Conservation (phyloP, 2,888 invertebrate genomes). For the Hedya salicella region DNA sequence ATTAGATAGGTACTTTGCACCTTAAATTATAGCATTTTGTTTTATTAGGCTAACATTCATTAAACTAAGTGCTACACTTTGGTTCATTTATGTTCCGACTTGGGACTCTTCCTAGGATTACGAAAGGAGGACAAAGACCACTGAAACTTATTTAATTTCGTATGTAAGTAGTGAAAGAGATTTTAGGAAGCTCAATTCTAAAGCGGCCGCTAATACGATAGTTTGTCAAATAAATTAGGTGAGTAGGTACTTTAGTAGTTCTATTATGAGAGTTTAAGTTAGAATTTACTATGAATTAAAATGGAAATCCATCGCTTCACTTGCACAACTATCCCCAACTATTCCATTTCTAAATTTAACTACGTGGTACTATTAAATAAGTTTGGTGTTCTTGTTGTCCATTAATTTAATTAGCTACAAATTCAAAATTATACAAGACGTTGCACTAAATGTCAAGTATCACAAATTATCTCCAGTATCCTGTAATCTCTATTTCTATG, state of each 20-base stretch:
- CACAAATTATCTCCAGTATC: conserved; percentile 83
- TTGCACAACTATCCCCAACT: conserved; percentile 51
- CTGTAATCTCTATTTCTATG: conserved; percentile 72
- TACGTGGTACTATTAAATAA: conserved; percentile 61
- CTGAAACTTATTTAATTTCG: conserved; percentile 14
- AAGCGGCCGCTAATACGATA: conserved; percentile 15
- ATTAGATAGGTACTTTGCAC: conserved; percentile 64
- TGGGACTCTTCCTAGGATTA: conserved; percentile 43
- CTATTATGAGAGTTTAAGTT: neutral
- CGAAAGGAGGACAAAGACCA: conserved; percentile 17
- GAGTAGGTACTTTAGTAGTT: neutral
- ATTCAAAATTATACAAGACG: conserved; percentile 77
- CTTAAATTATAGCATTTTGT: conserved; percentile 55
- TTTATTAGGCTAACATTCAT: conserved; percentile 55
- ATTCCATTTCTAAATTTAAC: conserved; percentile 50
- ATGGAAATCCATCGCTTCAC: conserved; percentile 33
- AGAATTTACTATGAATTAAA: conserved; percentile 9
- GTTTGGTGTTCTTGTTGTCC: conserved; percentile 81
- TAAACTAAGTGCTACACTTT: conserved; percentile 52
- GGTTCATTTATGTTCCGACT: conserved; percentile 54
- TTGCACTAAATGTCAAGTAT: conserved; percentile 80
- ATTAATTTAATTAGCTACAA: conserved; percentile 74
- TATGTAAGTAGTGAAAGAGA: conserved; percentile 4
- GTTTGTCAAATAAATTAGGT: neutral
- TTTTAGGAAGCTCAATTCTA: conserved; percentile 20